phyloP scores from a whole-genome alignment of 2,888 invertebrate species.

The Xanthorhoe designata region DNA sequence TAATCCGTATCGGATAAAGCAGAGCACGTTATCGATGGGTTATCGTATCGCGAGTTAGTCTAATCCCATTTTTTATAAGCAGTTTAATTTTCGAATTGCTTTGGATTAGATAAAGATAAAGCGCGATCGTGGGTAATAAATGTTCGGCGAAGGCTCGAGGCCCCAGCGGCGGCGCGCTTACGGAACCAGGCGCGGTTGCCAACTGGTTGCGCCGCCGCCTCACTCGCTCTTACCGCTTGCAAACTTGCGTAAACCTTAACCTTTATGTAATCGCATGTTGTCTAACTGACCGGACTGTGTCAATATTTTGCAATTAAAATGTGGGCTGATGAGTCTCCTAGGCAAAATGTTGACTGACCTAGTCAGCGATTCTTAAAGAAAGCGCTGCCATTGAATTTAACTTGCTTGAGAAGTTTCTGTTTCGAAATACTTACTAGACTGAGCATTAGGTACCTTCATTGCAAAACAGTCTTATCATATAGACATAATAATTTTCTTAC shows the following conservation, averaged over 20 bases:
- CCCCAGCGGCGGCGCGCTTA: constrained; percentile 35
- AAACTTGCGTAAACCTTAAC: constrained; percentile 71
- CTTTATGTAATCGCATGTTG: constrained; percentile 73
- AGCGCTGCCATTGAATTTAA: not conserved
- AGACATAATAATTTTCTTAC: not conserved
- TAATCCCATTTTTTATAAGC: constrained; percentile 39
- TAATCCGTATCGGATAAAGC: constrained; percentile 49
- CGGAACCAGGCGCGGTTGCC: constrained; percentile 46
- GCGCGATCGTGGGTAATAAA: constrained; percentile 3
- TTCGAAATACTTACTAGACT: too few species aligned
- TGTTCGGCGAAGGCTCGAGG: constrained; percentile 21
- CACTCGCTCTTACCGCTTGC: constrained; percentile 29
- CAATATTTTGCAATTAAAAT: constrained; percentile 48
- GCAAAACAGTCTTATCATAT: not conserved
- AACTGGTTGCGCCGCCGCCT: constrained; percentile 33
- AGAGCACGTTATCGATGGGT: constrained; percentile 55
- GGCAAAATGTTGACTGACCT: not conserved
- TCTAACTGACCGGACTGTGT: constrained; percentile 57
- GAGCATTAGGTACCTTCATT: too few species aligned
- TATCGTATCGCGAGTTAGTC: constrained; percentile 52
- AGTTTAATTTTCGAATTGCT: constrained; percentile 30
- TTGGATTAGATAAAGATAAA: constrained; percentile 12
- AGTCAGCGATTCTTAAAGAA: not conserved
- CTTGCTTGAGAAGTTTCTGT: not conserved
- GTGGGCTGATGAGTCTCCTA: constrained; percentile 1